Percentiles rank a stretch among this genome's conserved stretches.
These are phyloP conservation scores for Hydrophis major DNA, from an alignment of 2,797 vertebrate genomes.

Conservation along the genomic window DNA sequence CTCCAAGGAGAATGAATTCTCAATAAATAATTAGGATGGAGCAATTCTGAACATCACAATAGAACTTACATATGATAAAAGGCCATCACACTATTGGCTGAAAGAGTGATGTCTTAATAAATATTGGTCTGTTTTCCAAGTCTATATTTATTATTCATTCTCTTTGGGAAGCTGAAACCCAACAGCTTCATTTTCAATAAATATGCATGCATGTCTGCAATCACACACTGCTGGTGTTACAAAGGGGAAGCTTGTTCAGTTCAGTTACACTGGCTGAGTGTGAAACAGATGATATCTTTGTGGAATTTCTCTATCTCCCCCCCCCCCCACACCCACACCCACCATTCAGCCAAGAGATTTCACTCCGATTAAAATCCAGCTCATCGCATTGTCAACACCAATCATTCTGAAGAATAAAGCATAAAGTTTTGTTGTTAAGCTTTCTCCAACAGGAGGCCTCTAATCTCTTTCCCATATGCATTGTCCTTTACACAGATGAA, in stretches of 20 bases:
- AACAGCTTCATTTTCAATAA: not conserved
- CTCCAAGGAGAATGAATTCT: not conserved
- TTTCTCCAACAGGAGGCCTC: not conserved
- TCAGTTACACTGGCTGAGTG: not conserved
- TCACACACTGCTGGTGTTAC: not conserved
- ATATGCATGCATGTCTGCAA: not conserved
- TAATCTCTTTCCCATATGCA: not conserved
- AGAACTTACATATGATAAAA: not conserved
- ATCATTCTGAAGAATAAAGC: not conserved
- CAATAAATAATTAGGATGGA: not conserved
- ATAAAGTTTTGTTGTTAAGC: not conserved
- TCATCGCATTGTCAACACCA: not conserved
- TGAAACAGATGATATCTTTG: not conserved
- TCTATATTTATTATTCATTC: not conserved
- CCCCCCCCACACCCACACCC: too few relatives aligned
- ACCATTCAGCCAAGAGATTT: not conserved
- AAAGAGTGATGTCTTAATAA: not conserved
- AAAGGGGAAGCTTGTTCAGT: not conserved
- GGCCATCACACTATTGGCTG: not conserved
- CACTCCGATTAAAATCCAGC: not conserved
- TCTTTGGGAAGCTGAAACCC: not conserved
- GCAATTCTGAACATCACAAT: not conserved
- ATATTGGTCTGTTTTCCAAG: not conserved
- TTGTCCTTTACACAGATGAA: not conserved
- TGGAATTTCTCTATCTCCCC: not conserved